phyloP scores from a whole-genome alignment of 2,113 vertebrate genomes.

The Misgurnus anguillicaudatus region DNA sequence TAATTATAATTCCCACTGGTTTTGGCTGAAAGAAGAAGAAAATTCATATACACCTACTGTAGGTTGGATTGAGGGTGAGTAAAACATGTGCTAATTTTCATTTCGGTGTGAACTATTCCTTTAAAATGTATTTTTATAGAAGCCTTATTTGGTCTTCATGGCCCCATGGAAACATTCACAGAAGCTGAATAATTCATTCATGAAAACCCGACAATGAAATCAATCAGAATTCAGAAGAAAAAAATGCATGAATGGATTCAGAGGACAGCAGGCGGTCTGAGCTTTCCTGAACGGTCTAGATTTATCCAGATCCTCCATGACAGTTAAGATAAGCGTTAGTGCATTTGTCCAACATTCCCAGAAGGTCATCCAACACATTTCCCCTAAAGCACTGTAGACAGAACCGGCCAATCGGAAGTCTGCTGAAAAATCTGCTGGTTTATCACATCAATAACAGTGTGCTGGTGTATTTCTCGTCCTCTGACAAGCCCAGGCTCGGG shows the following conservation, averaged over 20 bases:
- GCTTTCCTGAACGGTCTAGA: neutral
- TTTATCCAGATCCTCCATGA: neutral
- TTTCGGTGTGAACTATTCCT: no score
- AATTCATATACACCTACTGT: no score
- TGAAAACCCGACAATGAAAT: neutral
- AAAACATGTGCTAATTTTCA: no score
- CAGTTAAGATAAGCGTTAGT: neutral
- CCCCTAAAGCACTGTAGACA: neutral
- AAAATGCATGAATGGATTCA: neutral
- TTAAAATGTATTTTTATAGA: no score
- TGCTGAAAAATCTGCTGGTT: constrained; percentile 18
- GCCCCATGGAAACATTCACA: neutral
- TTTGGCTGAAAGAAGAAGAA: no score
- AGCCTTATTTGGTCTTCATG: neutral
- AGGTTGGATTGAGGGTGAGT: no score
- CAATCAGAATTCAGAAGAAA: neutral
- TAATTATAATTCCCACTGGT: no score
- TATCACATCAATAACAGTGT: constrained; percentile 9
- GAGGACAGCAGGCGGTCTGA: neutral
- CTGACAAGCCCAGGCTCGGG: neutral
- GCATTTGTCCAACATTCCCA: constrained; percentile 4
- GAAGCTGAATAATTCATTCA: neutral
- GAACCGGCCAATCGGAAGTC: neutral
- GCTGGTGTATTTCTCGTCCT: neutral
- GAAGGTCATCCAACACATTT: neutral